Evolutionary conservation across 1,140 invertebrate genomes (phyloP).

Genomic region (Caenorhabditis brenneri): DNA sequence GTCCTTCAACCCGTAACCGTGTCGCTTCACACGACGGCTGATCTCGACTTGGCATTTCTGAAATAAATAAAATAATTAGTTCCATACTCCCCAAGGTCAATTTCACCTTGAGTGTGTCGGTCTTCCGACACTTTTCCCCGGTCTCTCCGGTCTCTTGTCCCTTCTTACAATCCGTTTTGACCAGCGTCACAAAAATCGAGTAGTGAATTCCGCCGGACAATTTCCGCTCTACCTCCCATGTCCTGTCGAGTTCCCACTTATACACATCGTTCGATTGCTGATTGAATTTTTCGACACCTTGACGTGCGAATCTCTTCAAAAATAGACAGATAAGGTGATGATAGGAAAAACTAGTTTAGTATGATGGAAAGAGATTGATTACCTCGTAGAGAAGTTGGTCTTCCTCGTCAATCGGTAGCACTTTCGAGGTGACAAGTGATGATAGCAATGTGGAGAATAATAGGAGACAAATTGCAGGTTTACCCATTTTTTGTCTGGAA

Average conservation of each 20-base stretch:
- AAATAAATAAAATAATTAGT: not conserved
- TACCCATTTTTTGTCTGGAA: slow-evolving; percentile 16
- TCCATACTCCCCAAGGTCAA: no score
- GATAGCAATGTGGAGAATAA: not conserved
- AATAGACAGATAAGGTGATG: not conserved
- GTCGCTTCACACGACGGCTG: not conserved
- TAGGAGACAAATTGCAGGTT: not conserved
- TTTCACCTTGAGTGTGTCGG: slow-evolving; percentile 37
- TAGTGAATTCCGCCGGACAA: slow-evolving; percentile 71
- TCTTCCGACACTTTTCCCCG: slow-evolving; percentile 14
- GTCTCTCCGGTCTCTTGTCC: not conserved
- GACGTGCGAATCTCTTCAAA: slow-evolving; percentile 42
- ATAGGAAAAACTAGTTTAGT: not conserved
- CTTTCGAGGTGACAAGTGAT: slow-evolving; percentile 9
- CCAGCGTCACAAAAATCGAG: slow-evolving; percentile 66
- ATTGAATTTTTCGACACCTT: slow-evolving; percentile 53
- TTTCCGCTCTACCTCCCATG: slow-evolving; percentile 54
- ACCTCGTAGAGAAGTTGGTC: slow-evolving; percentile 35
- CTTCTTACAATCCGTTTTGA: slow-evolving; percentile 67
- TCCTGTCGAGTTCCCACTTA: slow-evolving; percentile 40
- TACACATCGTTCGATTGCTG: slow-evolving; percentile 53
- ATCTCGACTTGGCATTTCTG: slow-evolving; percentile 31
- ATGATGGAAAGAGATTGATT: not conserved
- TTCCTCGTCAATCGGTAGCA: slow-evolving; percentile 22
- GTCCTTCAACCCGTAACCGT: not conserved